Base-by-base conservation (phyloP, 2,797 vertebrate genomes). In the Poecilia velifera region DNA sequence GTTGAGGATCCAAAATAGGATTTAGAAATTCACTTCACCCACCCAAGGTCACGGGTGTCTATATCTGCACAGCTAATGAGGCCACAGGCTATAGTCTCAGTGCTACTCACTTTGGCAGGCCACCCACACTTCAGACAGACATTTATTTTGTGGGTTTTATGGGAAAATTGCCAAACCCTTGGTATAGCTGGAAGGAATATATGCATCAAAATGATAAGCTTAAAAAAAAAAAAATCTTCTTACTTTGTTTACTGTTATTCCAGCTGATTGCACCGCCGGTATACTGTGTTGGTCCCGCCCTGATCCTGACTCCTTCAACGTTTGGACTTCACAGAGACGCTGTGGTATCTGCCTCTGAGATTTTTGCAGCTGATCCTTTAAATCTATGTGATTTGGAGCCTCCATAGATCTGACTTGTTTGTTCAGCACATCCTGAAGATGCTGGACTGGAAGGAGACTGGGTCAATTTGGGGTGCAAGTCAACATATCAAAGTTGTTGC, bases 61-160 rank as follows among this genome's bases (percentile, higher is more conserved):
- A 70, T 87, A 83, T 85, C 77, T 66, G 55, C 43, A 57, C 76
- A 84, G 83, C 72, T 88, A 87, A 89, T 90, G 76, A 84, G 66
- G 64, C 75, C 71, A 85, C 71, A 72, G 74, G 80, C 75, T 62
- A 51, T 51, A 39, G 57, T 80, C 55, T 79, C 51, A 53, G 45
- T 79, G 57, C 76, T 72, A 82, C 20, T 80, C 64, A 49, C 47
- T 51, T 82, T 86, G 77, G 78, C 81, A 77, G 78, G 45, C 76
- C 71, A 76, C 82, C 73, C 76, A 86, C 59, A 82, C 73, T 83
- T 66, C 57, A 66, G 74, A 4, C 18, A 79, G 68, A 73, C 76
- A 43, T 66, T 73, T 68, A 36, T 64, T 28, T 80, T 68, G 41
- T 49, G 70, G 76, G 76, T 39, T 84, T 45, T 57, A 43, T 51